Base-by-base conservation (phyloP, 2,113 vertebrate genomes). In the Egretta garzetta region DNA sequence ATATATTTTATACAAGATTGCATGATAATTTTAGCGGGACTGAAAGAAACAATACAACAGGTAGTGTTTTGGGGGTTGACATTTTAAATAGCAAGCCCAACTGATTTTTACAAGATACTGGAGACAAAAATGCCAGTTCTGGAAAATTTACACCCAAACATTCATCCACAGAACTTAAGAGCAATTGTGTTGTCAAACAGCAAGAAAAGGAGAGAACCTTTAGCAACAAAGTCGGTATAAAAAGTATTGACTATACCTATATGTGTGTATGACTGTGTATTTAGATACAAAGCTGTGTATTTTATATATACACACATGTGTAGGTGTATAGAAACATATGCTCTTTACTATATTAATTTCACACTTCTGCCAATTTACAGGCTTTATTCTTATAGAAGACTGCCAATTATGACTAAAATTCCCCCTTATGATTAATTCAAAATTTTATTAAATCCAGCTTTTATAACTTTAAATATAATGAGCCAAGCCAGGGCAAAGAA, bases 361-460 rank as follows among this genome's bases (percentile, higher is more conserved):
- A 4, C 58, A 58, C n/a, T 90, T 91, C 92, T 93, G 94, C 92
- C 56, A 43, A 97, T 92, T 67, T 92, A 93, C 32, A 80, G 63
- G 80, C 71, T 97, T 97, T 96, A 86, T 92, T 95, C 96, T 92
- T 86, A 93, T 12, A 93, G 96, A 93, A 91, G 92, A 93, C 89
- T 96, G 90, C 83, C 97, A 97, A 96, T 98, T 96, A 97, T 92
- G 95, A 98, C 90, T 94, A 97, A 98, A 98, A 97, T 97, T 97
- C 72, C 89, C 94, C 94, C 94, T 98, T 97, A 98, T 98, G 97
- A 98, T 98, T 98, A 98, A 98, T 98, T 98, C 95, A 98, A 96
- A 97, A 93, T 98, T 98, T 98, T 98, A 98, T 98, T 98, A 98
- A 98, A 97, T 96, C 92, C 95, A 97, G 96, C 88, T 98, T 98